Conservation (phyloP, 2,113 vertebrate genomes). For the Callithrix jacchus region DNA sequence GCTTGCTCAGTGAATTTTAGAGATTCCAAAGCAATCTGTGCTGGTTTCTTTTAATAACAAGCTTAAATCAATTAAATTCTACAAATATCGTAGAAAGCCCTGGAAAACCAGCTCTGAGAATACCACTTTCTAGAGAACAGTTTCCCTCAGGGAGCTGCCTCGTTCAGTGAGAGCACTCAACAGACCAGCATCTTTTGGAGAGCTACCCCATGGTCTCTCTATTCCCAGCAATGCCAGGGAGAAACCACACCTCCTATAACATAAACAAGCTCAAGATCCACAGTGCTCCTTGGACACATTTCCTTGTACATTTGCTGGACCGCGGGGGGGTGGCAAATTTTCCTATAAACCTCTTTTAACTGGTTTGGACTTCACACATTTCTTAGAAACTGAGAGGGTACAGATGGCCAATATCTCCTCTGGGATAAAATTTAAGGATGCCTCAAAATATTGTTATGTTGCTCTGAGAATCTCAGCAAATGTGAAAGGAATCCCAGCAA, state of each 20-base stretch:
- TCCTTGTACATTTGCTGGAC: too few relatives aligned
- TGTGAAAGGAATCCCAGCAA: background rate
- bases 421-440: background rate
- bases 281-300: background rate
- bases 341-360: background rate
- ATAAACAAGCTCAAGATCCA: background rate
- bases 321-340: background rate
- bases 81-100: background rate
- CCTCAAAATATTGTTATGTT: background rate
- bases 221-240: background rate
- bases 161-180: too few relatives aligned
- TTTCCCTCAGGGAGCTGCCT: accelerated
- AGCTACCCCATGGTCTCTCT: accelerated
- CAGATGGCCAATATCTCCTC: background rate
- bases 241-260: background rate
- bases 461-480: background rate
- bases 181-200: background rate
- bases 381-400: background rate
- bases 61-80: background rate
- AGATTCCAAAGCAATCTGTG: background rate
- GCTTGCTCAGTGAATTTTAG: background rate
- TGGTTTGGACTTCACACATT: background rate
- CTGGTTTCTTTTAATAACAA: background rate
- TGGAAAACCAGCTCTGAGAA: background rate
- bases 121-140: background rate